phyloP scores from a whole-genome alignment of 2,113 vertebrate species.

The Eira barbara region DNA sequence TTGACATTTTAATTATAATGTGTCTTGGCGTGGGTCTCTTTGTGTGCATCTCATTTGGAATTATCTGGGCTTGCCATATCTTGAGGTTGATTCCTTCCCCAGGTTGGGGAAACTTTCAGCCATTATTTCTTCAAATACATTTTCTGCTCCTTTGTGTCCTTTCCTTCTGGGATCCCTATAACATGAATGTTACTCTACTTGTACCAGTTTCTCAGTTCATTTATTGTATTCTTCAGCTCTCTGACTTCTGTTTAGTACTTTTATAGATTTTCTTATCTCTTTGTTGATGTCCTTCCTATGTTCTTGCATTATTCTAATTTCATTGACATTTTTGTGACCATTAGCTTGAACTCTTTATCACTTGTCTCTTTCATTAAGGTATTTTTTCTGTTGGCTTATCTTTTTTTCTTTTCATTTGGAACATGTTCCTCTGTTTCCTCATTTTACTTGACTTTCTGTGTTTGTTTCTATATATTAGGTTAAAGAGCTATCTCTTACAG shows the following conservation, averaged over 20 bases:
- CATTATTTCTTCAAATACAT: neutral
- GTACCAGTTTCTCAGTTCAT: neutral
- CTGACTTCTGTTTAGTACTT: neutral
- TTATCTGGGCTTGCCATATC: neutral
- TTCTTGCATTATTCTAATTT: neutral
- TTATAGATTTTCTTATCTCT: neutral
- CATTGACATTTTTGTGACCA: neutral
- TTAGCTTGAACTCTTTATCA: neutral
- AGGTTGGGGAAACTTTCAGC: neutral
- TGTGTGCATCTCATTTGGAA: neutral
- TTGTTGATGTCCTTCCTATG: neutral
- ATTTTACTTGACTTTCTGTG: too few species aligned
- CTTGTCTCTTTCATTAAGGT: neutral
- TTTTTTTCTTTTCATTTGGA: neutral
- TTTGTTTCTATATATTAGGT: too few species aligned
- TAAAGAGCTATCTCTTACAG: neutral
- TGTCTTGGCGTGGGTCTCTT: neutral
- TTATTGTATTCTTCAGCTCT: neutral
- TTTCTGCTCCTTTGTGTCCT: neutral
- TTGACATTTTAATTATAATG: neutral
- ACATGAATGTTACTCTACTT: neutral
- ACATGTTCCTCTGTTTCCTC: too few species aligned
- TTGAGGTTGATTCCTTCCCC: neutral
- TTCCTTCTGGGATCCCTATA: neutral
- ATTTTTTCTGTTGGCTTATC: neutral